Conservation (phyloP, 2,888 invertebrate genomes). For the Bembecia ichneumoniformis region DNA sequence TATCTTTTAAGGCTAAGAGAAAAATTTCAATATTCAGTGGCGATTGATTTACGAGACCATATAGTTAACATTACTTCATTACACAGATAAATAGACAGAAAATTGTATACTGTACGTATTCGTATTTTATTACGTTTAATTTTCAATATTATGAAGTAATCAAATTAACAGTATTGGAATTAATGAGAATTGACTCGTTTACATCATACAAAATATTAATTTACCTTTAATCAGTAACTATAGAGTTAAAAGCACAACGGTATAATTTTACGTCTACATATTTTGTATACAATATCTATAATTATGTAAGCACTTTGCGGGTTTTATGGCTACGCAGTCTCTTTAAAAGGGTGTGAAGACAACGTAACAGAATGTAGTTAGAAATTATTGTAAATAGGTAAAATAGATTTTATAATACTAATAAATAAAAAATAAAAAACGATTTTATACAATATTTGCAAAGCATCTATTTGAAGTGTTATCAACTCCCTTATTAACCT, state of each 20-base stretch:
- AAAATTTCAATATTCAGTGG: too few species aligned
- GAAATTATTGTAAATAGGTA: conserved; percentile 49
- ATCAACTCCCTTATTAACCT: conserved; percentile 21
- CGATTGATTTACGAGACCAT: too few species aligned
- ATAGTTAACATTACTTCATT: too few species aligned
- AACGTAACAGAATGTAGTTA: conserved; percentile 44
- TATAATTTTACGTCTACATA: conserved; percentile 11
- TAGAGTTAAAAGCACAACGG: conserved; percentile 16
- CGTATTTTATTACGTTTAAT: too few species aligned
- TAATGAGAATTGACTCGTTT: conserved; percentile 12
- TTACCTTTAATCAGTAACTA: conserved; percentile 16
- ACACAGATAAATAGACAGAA: too few species aligned
- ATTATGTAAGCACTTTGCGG: not conserved
- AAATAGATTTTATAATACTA: conserved; percentile 44
- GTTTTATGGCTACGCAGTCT: not conserved
- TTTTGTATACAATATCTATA: conserved; percentile 3
- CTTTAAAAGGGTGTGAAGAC: conserved; percentile 30
- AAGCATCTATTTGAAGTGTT: conserved; percentile 27
- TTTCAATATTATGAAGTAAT: too few species aligned
- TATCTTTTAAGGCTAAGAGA: too few species aligned
- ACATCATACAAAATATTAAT: conserved; percentile 6
- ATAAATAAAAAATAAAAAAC: conserved; percentile 14
- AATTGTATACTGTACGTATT: too few species aligned
- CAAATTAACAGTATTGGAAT: conserved; percentile 7
- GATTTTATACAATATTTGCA: conserved; percentile 50